Percentiles rank a stretch among this genome's conserved stretches.
These are phyloP conservation scores for Megamerina dolium DNA, from an alignment of 2,888 invertebrate species.

Conservation along the genomic window DNA sequence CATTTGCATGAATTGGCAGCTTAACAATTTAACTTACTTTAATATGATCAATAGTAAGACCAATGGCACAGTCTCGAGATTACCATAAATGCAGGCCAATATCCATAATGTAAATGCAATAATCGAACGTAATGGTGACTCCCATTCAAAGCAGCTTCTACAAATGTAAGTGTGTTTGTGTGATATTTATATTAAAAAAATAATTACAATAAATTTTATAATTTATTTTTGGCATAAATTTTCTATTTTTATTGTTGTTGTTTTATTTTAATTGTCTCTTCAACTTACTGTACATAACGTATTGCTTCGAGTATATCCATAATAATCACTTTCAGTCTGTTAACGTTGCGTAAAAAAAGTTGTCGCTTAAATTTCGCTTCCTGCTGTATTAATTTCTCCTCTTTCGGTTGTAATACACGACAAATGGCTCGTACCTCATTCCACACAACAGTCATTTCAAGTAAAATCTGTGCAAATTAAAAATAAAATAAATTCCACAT, in stretches of 20 bases:
- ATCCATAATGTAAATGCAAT: slow-evolving; percentile 81
- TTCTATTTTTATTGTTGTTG: slow-evolving; percentile 1
- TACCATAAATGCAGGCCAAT: slow-evolving; percentile 85
- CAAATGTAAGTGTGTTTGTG: not conserved
- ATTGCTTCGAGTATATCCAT: slow-evolving; percentile 84
- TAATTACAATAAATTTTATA: not conserved
- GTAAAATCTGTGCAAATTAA: slow-evolving; percentile 58
- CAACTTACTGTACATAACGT: slow-evolving; percentile 82
- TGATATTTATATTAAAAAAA: not conserved
- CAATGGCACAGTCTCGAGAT: slow-evolving; percentile 91
- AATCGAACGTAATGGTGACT: slow-evolving; percentile 78
- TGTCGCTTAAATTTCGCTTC: slow-evolving; percentile 95
- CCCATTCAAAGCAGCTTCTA: slow-evolving; percentile 97
- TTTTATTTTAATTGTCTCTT: too few relatives aligned
- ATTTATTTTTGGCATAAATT: slow-evolving; percentile 1
- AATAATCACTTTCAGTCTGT: slow-evolving; percentile 83
- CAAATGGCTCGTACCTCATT: slow-evolving; percentile 88
- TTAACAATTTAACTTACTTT: slow-evolving; percentile 53
- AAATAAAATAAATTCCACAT: not conserved
- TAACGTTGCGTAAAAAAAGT: slow-evolving; percentile 87
- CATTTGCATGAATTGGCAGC: too few relatives aligned
- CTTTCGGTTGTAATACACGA: slow-evolving; percentile 88
- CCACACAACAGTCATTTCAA: slow-evolving; percentile 90
- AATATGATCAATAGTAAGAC: slow-evolving; percentile 71
- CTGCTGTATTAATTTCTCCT: slow-evolving; percentile 90